Percentiles rank a stretch among this genome's conserved stretches.
phyloP scores from a whole-genome alignment of 92 coral and sea anemone genomes.

The Zoanthus sociatus region DNA sequence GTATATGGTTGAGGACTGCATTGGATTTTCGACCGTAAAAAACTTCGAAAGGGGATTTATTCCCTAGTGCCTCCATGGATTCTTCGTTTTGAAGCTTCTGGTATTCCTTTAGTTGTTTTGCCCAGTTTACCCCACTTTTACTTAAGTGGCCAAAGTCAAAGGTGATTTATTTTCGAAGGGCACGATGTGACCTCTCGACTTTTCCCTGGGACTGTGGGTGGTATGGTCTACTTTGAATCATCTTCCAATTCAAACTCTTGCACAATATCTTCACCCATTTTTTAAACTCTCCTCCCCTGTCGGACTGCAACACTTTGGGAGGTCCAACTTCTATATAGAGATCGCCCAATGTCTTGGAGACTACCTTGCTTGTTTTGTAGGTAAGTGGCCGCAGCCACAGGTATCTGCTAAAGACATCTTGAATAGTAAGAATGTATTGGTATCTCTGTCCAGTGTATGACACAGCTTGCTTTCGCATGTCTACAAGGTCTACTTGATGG shows the following conservation, averaged over 20 bases:
- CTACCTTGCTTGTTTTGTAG: too few relatives aligned
- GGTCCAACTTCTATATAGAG: conserved; percentile 56
- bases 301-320: conserved; percentile 61
- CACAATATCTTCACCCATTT: conserved; percentile 45
- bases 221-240: conserved; percentile 57
- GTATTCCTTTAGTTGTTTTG: conserved; percentile 35
- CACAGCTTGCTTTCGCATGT: too few relatives aligned
- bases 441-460: too few relatives aligned
- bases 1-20: too few relatives aligned
- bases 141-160: conserved; percentile 38
- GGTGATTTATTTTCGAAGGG: conserved; percentile 53
- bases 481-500: too few relatives aligned
- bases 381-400: too few relatives aligned
- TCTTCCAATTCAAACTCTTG: conserved; percentile 43
- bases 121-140: conserved; percentile 61
- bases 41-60: conserved; percentile 52
- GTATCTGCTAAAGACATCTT: too few relatives aligned
- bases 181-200: conserved; percentile 55
- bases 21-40: too few relatives aligned
- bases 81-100: conserved; percentile 59
- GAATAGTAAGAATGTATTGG: too few relatives aligned
- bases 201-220: conserved; percentile 75
- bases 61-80: conserved; percentile 56
- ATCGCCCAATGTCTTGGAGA: too few relatives aligned
- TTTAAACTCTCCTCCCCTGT: conserved; percentile 64